Evolutionary conservation across 2,113 vertebrate species (phyloP).

Genomic region (Microtus ochrogaster): DNA sequence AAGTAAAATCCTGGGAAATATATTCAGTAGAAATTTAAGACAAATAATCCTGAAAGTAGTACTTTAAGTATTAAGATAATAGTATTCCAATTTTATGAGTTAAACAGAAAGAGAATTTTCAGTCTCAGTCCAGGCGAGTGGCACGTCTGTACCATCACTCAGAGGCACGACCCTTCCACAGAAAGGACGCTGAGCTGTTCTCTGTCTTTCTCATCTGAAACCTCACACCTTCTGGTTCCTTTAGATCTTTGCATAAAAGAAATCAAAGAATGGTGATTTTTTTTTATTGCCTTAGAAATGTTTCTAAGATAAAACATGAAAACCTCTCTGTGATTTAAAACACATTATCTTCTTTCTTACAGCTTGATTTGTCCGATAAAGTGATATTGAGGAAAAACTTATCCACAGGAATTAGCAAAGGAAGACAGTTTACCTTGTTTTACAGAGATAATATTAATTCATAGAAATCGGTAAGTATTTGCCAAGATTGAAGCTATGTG

Average conservation of each 20-base stretch:
- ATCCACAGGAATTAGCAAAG: conserved; percentile 29
- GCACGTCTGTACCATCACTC: not conserved
- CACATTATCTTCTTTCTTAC: not conserved
- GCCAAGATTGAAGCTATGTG: not conserved
- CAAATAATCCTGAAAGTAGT: not conserved
- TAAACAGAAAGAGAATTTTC: not conserved
- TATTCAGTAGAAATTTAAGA: conserved; percentile 1
- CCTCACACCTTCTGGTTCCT: not conserved
- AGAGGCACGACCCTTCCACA: not conserved
- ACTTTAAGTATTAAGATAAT: conserved; percentile 50
- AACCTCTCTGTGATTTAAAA: conserved; percentile 59
- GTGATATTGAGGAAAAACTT: not conserved
- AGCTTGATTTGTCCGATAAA: conserved; percentile 52
- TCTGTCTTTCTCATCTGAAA: conserved; percentile 48
- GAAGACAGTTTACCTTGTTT: not conserved
- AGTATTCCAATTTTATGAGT: not conserved
- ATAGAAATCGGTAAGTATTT: conserved; percentile 36
- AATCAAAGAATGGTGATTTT: conserved; percentile 28
- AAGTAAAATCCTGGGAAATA: conserved; percentile 13
- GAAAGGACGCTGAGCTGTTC: conserved; percentile 32
- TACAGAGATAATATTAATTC: not conserved
- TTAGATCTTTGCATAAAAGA: conserved; percentile 53
- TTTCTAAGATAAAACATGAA: conserved; percentile 40
- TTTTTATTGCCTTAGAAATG: conserved; percentile 36
- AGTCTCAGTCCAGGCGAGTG: not conserved